These are phyloP conservation scores for Arbacia lixula DNA, from an alignment of 53 echinoderm and acorn worm species.

Conservation along the genomic window DNA sequence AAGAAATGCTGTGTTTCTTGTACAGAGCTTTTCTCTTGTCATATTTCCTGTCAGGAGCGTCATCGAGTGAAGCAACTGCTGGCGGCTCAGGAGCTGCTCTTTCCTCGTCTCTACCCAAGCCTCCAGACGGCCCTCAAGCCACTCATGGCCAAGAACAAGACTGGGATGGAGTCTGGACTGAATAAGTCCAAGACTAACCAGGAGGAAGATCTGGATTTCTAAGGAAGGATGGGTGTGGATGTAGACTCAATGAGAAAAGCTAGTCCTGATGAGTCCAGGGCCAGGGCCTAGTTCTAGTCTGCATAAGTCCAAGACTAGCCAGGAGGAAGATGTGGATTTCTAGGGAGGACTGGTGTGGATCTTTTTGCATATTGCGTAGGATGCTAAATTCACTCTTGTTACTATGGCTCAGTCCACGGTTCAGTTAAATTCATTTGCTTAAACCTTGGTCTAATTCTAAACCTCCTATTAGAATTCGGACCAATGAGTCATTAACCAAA, in stretches of 20 bases:
- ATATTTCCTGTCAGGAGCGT: slow-evolving; percentile 69
- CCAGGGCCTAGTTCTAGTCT: slow-evolving; percentile 91
- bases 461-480: no score
- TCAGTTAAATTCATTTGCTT: no score
- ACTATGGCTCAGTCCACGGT: no score
- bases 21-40: not conserved
- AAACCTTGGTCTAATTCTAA: no score
- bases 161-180: slow-evolving; percentile 90
- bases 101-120: slow-evolving; percentile 86
- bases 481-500: no score
- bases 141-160: slow-evolving; percentile 92
- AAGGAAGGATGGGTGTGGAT: no score
- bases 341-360: no score
- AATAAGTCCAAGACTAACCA: slow-evolving; percentile 50
- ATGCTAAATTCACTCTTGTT: no score
- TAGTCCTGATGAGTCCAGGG: slow-evolving; percentile 87
- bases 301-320: slow-evolving; percentile 40
- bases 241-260: slow-evolving; percentile 37
- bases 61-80: slow-evolving; percentile 94
- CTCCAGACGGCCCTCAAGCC: slow-evolving; percentile 89
- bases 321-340: slow-evolving; percentile 61
- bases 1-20: no score
- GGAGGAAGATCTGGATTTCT: slow-evolving; percentile 59
- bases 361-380: not conserved
- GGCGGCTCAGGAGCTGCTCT: slow-evolving; percentile 92